phyloP scores from a whole-genome alignment of 2,797 vertebrate genomes.

The Eurystomus glaucurus region DNA sequence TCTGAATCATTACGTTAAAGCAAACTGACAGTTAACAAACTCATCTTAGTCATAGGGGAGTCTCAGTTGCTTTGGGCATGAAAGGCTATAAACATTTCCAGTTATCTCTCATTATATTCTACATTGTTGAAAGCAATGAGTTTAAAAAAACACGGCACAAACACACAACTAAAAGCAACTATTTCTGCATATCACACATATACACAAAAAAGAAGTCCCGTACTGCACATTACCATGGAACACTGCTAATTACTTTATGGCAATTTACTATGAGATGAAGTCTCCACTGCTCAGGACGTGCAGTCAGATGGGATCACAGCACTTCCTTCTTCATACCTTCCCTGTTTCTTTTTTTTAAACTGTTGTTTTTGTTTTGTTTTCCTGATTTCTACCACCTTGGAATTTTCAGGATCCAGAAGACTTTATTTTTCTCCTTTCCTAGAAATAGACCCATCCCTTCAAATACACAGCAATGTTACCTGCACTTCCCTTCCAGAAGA shows the following conservation, averaged over 20 bases:
- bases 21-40: constrained; percentile 50
- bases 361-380: neutral
- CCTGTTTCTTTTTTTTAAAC: neutral
- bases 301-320: neutral
- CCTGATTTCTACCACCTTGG: neutral
- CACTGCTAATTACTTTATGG: neutral
- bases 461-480: neutral
- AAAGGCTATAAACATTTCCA: neutral
- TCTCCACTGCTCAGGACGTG: accelerated
- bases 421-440: neutral
- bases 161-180: neutral
- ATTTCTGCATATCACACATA: neutral
- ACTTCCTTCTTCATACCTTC: neutral
- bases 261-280: neutral
- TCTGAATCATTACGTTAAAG: constrained; percentile 25
- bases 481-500: neutral
- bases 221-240: neutral
- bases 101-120: neutral
- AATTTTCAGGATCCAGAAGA: neutral
- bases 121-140: neutral
- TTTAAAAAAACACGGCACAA: neutral
- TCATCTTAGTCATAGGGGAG: neutral
- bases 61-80: constrained; percentile 7
- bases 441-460: neutral
- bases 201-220: neutral